Base-by-base conservation (phyloP, 1,140 invertebrate species). In the Anastrepha ludens region DNA sequence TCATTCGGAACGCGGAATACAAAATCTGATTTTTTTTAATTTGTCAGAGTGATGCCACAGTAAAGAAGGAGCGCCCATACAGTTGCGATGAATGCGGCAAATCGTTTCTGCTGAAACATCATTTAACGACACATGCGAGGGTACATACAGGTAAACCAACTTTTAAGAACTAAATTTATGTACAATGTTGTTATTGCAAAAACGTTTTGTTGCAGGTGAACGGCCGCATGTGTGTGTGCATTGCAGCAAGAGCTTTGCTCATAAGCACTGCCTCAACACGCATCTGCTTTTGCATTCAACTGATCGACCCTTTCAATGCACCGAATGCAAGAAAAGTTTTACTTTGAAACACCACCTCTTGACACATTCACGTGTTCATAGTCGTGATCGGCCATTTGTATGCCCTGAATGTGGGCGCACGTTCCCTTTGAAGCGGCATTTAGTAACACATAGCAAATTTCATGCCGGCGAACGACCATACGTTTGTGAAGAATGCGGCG, bases 381-480 rank as follows among this genome's bases (percentile, higher is more conserved):
- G 95, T 88, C 94, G 97, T 67, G 97, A 97, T 85, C 94, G 96
- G 88, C 97, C 97, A 9, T 98, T 97, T 91, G 95, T 97, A 39
- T 98, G 97, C 93, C 94, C 92, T 86, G 96, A 97, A 92, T 97
- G 97, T 93, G 97, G 97, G 2, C 95, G 96, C 86, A 95, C 96
- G 70, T 98, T 98, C 93, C 96, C 97, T 0, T 93, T 97, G 29
- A 97, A 97, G 92, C 94, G 97, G 87, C 96, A 97, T 90, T 94
- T 98, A n/a, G 96, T 97, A 15, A 97, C 96, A 65, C 97, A 98
- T 93, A 96, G 95, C 93, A 97, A 97, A 94, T 97, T 97, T 92
- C 98, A 98, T 94, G 97, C 96, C 86, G 97, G 97, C 17, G 96
- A 97, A 91, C 94, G 97, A 88, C 97, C 97, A 6, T 98, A 96